Evolutionary conservation across 2,888 invertebrate species (phyloP), one percentile per base, ranked within the genome.

Genomic region (Agrotis exclamationis): DNA sequence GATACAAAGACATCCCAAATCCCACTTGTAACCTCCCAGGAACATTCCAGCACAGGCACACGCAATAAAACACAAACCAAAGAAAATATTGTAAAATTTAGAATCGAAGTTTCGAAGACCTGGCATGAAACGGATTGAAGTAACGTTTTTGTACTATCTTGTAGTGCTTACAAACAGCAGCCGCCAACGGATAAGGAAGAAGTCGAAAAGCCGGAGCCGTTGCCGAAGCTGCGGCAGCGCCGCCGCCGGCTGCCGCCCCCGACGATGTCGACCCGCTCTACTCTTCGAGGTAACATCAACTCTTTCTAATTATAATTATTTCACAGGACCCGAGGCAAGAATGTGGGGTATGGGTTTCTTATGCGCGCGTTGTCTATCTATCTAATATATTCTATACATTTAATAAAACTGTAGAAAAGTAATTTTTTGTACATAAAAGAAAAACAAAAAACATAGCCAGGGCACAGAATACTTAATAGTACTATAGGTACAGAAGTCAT

Each of bases 41-140:
- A 39, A 39, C 7, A 33, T 33, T 33, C 33, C 7, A 6, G 33
- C 33, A 33, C 33, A 33, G 7, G 33, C 33, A 33, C 33, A 33
- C 33, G 7, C 1, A 33, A 33, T 33, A 33, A 33, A 33, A 33
- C 6, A 7, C 39, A 39, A 11, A 39, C 39, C 39, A 20, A 22
- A 51, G 20, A 22, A 51, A 51, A 51, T 51, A 13, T 51, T 51
- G 14, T 22, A 14, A 33, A 56, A 13, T 44, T 20, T 45, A 45
- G 11, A 44, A 24, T 0, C 22, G 3, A 14, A 20, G 20, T 7
- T 39, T 58, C 5, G 16, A 87, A 51, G 51, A 22, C 22, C 50
- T 50, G 50, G 20, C 4, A 51, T 14, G 3, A 16, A 24, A 11
- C 20, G 16, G 3, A 53, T 28, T 83, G 77, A 85, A 77, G 18